phyloP scores from a whole-genome alignment of 2,797 vertebrate genomes.

The Parambassis ranga region DNA sequence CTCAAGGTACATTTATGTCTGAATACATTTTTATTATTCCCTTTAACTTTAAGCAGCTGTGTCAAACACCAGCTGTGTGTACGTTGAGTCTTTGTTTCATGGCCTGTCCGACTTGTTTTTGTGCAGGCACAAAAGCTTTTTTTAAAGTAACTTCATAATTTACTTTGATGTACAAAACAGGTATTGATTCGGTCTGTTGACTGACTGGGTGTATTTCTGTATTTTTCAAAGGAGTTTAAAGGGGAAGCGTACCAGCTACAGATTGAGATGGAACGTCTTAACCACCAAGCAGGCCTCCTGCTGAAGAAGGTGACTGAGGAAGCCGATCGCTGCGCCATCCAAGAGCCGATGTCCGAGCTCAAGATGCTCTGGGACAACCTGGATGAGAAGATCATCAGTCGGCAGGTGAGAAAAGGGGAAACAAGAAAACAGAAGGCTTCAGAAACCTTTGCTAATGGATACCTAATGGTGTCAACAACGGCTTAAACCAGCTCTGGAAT shows the following conservation, averaged over 20 bases:
- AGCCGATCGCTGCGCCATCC: constrained; percentile 86
- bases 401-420: constrained; percentile 83
- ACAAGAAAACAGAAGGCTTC: not conserved
- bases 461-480: not conserved
- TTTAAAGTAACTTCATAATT: constrained; percentile 3
- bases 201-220: constrained; percentile 28
- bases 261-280: constrained; percentile 98
- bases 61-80: constrained; percentile 60
- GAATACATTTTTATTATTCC: not conserved
- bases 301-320: constrained; percentile 93
- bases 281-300: constrained; percentile 92
- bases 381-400: constrained; percentile 92
- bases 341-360: constrained; percentile 93
- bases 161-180: constrained; percentile 38
- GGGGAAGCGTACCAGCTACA: constrained; percentile 95
- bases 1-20: constrained; percentile 92
- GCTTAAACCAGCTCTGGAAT: not conserved
- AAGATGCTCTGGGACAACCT: constrained; percentile 91
- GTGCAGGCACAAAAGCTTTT: constrained; percentile 13
- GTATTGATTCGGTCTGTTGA: constrained; percentile 45
- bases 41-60: constrained; percentile 8
- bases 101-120: constrained; percentile 1
- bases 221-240: constrained; percentile 91
- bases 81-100: constrained; percentile 24
- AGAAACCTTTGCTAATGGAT: too few species aligned